Base-by-base conservation (phyloP, 2,888 invertebrate genomes). In the Microplitis deprimator region DNA sequence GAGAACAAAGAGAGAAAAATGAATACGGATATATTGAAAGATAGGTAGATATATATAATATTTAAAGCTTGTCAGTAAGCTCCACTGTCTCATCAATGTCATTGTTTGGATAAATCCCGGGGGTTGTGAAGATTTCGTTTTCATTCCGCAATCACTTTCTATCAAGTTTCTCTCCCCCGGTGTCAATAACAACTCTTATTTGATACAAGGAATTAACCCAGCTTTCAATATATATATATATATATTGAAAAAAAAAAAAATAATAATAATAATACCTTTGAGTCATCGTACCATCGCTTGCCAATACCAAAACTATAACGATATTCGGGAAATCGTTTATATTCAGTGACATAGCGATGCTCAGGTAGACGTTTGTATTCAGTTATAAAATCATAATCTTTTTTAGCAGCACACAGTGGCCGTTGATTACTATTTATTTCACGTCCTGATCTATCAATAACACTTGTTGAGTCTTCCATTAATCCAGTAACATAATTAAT, bases 361-460 rank as follows among this genome's bases (percentile, higher is more conserved):
- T 92, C 90, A 0, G 93, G 93, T 6, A 93, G 89, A 80, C 93
- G 89, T 81, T 93, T 93, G 82, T 92, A 93, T 81, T 93, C 93
- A 0, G 93, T 92, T 0, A 93, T 92, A 83, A 93, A 93, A 84
- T 77, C 70, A 73, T 89, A 90, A 1, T 92, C 90, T 50, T 77
- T 77, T 60, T 75, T 77, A 50, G 70, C 20, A n/a, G 41, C n/a
- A 41, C 65, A 67, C 20, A 65, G 61, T 29, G 40, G 39, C 38
- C 60, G 77, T 29, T 29, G 29, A 29, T 29, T 29, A 29, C 74
- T 65, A 39, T 60, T 40, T 40, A 67, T 70, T 16, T n/a, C 62
- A 61, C 71, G 64, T 20, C 17, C 6, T 41, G 74, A 59, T 41
- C 59, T 6, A 13, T 73, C 73, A 6, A 50, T 50, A 60, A 41